Base-by-base conservation (phyloP, 2,113 vertebrate genomes). In the Erythrocercus mccallii region DNA sequence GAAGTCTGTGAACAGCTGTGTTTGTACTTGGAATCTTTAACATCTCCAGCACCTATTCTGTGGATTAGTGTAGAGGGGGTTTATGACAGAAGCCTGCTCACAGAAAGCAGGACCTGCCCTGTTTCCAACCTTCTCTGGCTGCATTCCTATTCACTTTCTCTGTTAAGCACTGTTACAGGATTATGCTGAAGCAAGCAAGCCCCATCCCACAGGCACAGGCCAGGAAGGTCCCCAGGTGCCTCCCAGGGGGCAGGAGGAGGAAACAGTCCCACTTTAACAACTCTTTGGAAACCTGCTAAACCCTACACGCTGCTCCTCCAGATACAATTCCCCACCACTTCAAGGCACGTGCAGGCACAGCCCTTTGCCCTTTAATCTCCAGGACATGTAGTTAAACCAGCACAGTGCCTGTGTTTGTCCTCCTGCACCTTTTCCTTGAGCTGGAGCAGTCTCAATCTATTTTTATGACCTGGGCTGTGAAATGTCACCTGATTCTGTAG, bases 141-240 rank as follows among this genome's bases (percentile, higher is more conserved):
- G 33, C 33, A 18, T 28, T 53, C 35, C n/a, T 31, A 1, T 11
- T 60, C 47, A 15, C 23, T 72, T 76, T 58, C 58, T 33, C 51
- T 1, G 1, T 4, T 8, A 6, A 42, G 50, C 2, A 6, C n/a
- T 47, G 44, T 4, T 9, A 3, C 1, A 2, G 0, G 3, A 28
- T 2, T 37, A 53, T 23, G 72, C 69, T 44, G 73, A 53, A 86
- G 56, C 19, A 42, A 57, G 53, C 21, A 18, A 54, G n/a, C 20
- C 40, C 40, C 33, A 48, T 60, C 48, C 58, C 70, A 91, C 24
- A 22, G 51, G 78, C 37, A 37, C 62, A 21, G 65, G 80, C 50
- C 81, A 65, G 24, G 58, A 42, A 45, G 65, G 25, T 62, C 54
- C 45, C 66, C 78, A 85, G 50, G 31, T 68, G 65, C 40, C 84